Evolutionary conservation across 1,140 invertebrate genomes (phyloP).

Genomic region (Bombus haemorrhoidalis): DNA sequence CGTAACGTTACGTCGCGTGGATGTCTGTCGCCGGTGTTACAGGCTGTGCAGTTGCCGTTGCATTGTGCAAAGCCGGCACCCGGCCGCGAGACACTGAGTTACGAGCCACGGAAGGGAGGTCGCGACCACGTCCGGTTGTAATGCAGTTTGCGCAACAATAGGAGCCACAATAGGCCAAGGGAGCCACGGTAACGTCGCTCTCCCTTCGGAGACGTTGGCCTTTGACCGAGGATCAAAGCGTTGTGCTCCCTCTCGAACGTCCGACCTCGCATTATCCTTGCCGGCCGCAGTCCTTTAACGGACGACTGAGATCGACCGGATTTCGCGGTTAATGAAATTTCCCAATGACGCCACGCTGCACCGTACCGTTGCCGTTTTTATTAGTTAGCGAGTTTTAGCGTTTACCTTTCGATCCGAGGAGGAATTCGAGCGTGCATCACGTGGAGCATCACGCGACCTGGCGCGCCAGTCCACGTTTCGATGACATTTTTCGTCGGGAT

Average conservation of each 20-base stretch:
- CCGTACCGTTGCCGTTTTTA: background rate
- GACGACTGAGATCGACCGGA: slow-evolving; percentile 49
- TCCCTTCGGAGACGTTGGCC: slow-evolving; percentile 73
- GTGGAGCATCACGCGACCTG: background rate
- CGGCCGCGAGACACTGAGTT: slow-evolving; percentile 80
- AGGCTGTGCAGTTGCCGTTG: slow-evolving; percentile 53
- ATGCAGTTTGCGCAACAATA: slow-evolving; percentile 82
- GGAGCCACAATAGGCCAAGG: slow-evolving; percentile 77
- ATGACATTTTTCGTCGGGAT: background rate
- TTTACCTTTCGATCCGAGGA: background rate
- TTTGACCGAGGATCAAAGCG: slow-evolving; percentile 78
- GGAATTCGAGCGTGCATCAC: background rate
- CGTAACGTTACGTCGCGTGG: slow-evolving; percentile 39
- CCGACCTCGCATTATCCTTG: slow-evolving; percentile 43
- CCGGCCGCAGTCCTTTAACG: slow-evolving; percentile 41
- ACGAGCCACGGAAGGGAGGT: slow-evolving; percentile 80
- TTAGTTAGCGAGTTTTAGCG: background rate
- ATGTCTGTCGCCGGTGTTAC: slow-evolving; percentile 58
- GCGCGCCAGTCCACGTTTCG: no score
- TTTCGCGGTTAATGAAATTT: slow-evolving; percentile 39
- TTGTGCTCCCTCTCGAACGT: slow-evolving; percentile 37
- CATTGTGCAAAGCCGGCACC: slow-evolving; percentile 67
- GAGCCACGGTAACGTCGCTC: slow-evolving; percentile 63
- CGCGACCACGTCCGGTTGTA: slow-evolving; percentile 81
- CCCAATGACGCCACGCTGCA: no score